Evolutionary conservation across 2,113 vertebrate genomes (phyloP).

Genomic region (Benitochromis conjunctus): DNA sequence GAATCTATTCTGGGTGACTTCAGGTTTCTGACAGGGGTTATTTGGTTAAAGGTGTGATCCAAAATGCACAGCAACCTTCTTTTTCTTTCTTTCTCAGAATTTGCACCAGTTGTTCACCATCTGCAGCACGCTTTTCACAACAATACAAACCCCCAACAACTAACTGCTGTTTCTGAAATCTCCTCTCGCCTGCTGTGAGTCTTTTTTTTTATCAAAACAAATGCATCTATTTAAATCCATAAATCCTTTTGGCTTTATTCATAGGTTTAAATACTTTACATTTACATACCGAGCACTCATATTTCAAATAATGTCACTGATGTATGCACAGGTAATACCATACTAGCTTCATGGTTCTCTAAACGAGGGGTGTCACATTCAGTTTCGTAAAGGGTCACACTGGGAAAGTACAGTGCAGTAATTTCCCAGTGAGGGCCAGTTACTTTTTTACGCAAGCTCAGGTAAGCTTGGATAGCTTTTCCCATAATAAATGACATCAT

Average conservation of each 20-base stretch:
- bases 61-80: neutral
- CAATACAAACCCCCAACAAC: neutral
- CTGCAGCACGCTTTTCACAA: too few species aligned
- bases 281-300: fast-evolving
- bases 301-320: neutral
- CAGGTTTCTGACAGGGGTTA: slow-evolving; percentile 54
- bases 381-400: neutral
- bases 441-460: neutral
- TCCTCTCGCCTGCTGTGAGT: neutral
- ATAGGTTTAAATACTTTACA: neutral
- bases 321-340: neutral
- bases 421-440: neutral
- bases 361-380: neutral
- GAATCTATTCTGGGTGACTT: slow-evolving; percentile 39
- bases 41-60: neutral
- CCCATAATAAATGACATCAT: neutral
- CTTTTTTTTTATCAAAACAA: neutral
- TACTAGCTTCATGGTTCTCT: neutral
- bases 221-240: neutral
- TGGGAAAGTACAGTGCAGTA: neutral
- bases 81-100: neutral
- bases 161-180: neutral
- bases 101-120: neutral
- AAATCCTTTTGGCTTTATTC: neutral
- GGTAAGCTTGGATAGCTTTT: neutral